A percentile compares a stretch with the other conserved stretches of the same genome.
Conservation (phyloP, 1,140 invertebrate genomes). For the Cherax quadricarinatus region DNA sequence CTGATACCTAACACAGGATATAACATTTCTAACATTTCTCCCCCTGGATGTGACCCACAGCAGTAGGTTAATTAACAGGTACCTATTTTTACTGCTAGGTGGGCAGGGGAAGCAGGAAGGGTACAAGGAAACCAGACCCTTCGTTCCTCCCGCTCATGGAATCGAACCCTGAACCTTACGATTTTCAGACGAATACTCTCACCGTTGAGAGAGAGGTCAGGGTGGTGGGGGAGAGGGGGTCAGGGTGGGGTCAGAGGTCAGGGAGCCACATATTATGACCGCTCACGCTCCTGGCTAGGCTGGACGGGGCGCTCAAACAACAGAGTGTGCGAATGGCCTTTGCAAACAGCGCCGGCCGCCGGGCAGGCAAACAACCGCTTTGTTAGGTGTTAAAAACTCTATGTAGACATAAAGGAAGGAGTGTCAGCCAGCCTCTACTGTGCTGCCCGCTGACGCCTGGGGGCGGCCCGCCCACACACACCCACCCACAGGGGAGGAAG, state of each 20-base stretch:
- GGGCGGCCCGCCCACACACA: too few relatives aligned
- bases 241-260: constrained; percentile 15
- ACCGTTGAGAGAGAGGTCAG: neutral
- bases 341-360: constrained; percentile 48
- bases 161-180: too few relatives aligned
- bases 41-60: too few relatives aligned
- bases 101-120: too few relatives aligned
- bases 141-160: too few relatives aligned
- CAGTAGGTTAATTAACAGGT: too few relatives aligned
- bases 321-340: constrained; percentile 56
- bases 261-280: constrained; percentile 49
- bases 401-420: constrained; percentile 54
- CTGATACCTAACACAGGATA: too few relatives aligned
- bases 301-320: constrained; percentile 20
- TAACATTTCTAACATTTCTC: too few relatives aligned
- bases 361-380: constrained; percentile 44
- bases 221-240: neutral
- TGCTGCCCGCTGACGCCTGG: constrained; percentile 32
- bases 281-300: constrained; percentile 25
- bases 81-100: too few relatives aligned
- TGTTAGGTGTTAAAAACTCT: constrained; percentile 48
- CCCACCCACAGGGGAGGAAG: neutral
- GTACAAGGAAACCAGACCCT: too few relatives aligned
- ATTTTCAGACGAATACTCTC: too few relatives aligned
- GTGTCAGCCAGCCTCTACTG: constrained; percentile 60